These are phyloP conservation scores for Athalia circularis DNA, from an alignment of 2,888 invertebrate species.

Conservation along the genomic window DNA sequence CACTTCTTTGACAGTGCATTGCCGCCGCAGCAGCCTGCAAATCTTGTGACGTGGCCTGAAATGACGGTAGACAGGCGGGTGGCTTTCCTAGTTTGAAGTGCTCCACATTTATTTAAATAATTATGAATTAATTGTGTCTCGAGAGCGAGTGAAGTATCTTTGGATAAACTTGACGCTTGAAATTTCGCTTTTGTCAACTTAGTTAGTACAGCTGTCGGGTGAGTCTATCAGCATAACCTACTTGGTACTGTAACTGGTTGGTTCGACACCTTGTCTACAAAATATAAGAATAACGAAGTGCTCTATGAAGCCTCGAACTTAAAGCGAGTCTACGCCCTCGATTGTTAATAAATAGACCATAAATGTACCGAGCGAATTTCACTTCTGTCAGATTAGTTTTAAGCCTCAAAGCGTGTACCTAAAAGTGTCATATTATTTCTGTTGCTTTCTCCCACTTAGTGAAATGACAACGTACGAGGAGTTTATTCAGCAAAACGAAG, in stretches of 20 bases:
- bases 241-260: neutral
- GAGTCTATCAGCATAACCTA: conserved; percentile 22
- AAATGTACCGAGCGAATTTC: no score
- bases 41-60: conserved; percentile 63
- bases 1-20: no score
- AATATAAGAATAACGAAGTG: no score
- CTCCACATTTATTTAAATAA: conserved; percentile 21
- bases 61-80: conserved; percentile 53
- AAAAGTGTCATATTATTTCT: neutral
- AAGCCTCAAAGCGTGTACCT: no score
- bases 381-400: no score
- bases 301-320: no score
- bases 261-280: neutral
- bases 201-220: neutral
- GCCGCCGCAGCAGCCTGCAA: neutral
- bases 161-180: neutral
- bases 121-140: conserved; percentile 31
- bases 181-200: neutral
- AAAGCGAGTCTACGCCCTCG: no score
- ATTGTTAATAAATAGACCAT: no score
- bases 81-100: conserved; percentile 41
- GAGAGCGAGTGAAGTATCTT: neutral
- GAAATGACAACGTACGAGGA: conserved; percentile 94
- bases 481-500: conserved; percentile 98
- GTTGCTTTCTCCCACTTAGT: conserved; percentile 48